phyloP scores from a whole-genome alignment of 2,888 invertebrate genomes.

The Arrhopalites spinosus region DNA sequence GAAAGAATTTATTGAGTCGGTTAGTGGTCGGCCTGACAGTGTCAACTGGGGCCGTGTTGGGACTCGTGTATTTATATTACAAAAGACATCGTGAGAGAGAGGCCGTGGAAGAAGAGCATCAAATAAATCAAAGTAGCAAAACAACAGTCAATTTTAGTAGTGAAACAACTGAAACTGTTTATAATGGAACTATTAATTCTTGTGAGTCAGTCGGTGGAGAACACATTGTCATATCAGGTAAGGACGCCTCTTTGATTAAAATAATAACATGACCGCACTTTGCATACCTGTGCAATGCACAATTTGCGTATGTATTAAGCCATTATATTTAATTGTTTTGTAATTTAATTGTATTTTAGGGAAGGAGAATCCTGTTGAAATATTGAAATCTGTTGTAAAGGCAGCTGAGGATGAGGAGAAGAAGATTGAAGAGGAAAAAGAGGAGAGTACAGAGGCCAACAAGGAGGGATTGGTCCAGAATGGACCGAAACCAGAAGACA shows the following conservation, averaged over 20 bases:
- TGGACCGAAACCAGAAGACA: neutral
- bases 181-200: too few relatives aligned
- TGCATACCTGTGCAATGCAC: too few relatives aligned
- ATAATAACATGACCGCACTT: too few relatives aligned
- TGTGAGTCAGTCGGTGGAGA: too few relatives aligned
- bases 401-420: constrained; percentile 3
- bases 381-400: neutral
- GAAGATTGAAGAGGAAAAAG: constrained; percentile 40
- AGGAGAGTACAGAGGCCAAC: constrained; percentile 1
- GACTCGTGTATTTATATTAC: constrained; percentile 1
- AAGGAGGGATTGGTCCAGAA: too few relatives aligned
- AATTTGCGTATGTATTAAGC: neutral
- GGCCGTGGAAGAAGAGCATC: neutral
- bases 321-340: neutral
- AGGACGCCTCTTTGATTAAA: too few relatives aligned
- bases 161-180: too few relatives aligned
- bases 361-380: neutral
- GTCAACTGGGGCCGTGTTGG: neutral
- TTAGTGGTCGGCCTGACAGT: neutral
- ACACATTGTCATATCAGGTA: too few relatives aligned
- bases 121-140: neutral
- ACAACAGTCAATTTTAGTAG: too few relatives aligned
- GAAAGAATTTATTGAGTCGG: too few relatives aligned
- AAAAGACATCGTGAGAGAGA: neutral
- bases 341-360: neutral